phyloP scores from a whole-genome alignment of 1,140 invertebrate genomes.

The Brachionus paranguensis region DNA sequence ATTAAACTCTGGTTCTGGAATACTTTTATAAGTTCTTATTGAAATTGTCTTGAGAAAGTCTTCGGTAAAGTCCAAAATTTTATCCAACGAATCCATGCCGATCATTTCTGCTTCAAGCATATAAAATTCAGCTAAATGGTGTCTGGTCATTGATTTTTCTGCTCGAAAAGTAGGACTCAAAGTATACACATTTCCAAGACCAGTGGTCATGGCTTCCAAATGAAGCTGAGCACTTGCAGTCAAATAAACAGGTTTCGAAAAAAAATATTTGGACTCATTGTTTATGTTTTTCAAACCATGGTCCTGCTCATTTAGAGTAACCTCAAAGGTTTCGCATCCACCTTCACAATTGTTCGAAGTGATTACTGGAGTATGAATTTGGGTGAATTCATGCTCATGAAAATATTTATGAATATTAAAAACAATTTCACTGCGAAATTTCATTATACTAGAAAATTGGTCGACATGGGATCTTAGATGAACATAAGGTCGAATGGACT shows the following conservation, averaged over 20 bases:
- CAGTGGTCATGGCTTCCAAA: constrained; percentile 29
- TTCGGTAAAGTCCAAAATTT: constrained; percentile 34
- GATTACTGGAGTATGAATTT: constrained; percentile 35
- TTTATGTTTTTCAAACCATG: neutral
- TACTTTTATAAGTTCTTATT: neutral
- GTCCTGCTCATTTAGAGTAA: neutral
- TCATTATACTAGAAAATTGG: neutral
- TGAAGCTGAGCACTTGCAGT: constrained; percentile 38
- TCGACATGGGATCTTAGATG: neutral
- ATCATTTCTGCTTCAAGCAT: constrained; percentile 39
- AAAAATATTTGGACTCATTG: neutral
- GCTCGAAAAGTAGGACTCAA: constrained; percentile 34
- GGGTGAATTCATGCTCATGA: neutral
- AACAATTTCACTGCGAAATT: constrained; percentile 9
- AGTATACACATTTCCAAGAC: constrained; percentile 30
- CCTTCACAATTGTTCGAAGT: constrained; percentile 41
- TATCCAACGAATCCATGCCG: neutral
- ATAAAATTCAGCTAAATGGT: constrained; percentile 40
- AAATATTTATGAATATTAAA: constrained; percentile 14
- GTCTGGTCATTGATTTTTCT: constrained; percentile 17
- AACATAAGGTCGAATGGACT: neutral
- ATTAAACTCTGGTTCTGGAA: neutral
- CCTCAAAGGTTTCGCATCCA: constrained; percentile 33
- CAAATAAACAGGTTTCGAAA: constrained; percentile 18
- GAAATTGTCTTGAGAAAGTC: neutral